Base-by-base conservation (phyloP, 1,140 invertebrate genomes). In the Hylaeus anthracinus region DNA sequence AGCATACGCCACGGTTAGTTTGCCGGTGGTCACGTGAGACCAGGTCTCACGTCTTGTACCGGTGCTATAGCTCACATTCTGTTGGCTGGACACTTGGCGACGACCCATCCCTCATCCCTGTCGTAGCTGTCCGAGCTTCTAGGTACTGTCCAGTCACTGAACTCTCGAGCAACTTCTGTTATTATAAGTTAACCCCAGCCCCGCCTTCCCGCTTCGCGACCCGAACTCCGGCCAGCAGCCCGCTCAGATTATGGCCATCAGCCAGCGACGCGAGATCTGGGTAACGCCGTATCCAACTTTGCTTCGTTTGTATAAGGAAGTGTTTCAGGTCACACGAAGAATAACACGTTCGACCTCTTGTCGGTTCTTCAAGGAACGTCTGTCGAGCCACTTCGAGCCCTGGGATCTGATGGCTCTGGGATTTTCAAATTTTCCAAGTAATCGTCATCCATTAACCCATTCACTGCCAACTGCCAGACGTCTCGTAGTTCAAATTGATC, bases 141-240 rank as follows among this genome's bases (percentile, higher is more conserved):
- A 84, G 86, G 83, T 84, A 79, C 78, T 92, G 89, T 90, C 92
- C 92, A 90, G 91, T 89, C 89, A 88, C 90, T 87, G 88, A 89
- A 90, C 91, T 92, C 91, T 88, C 90, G 81, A 89, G 86, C 87
- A 93, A 93, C 92, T 93, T 93, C 88, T 93, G 92, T 93, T 93
- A 93, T 93, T 93, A 93, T 93, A 93, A 93, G 92, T 93, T 93
- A 92, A 93, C 91, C 91, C 86, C 82, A 83, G 85, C 88, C 82
- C 77, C 51, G 9, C 51, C 51, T 51, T 51, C 51, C 63, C 63
- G 64, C 75, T 26, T 9, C 65, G 66, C 75, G 37, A 41, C 82
- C 74, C 58, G 72, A 79, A 80, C 86, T 85, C 76, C 64, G 26
- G 41, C 75, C 80, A 69, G 69, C 65, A 45, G 74, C 76, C 85